Base-by-base conservation (phyloP, 1,140 invertebrate genomes). In the Pogonomyrmex californicus region DNA sequence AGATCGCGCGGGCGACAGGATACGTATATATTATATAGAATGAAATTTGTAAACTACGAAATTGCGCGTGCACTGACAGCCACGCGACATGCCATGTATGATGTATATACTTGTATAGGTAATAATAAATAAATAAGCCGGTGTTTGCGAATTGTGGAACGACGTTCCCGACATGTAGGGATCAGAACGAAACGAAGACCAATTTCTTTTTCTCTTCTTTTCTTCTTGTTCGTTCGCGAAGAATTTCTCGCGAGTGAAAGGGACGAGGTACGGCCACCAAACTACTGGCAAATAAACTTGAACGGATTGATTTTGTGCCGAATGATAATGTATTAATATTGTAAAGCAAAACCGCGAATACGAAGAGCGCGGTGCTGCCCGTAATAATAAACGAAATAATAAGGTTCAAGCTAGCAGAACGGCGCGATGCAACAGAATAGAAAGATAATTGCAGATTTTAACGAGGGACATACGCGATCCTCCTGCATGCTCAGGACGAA, bases 41-140 rank as follows among this genome's bases (percentile, higher is more conserved):
- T 49, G 58, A 51, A 88, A 79, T 88, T 82, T 88, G 83, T 82
- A 82, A 86, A 88, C 83, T 77, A 86, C 5, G 73, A 65, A 44
- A 58, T 60, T 14, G 17, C 38, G 23, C 56, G 56, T 17, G 36
- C 36, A 38, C 2, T 4, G 2, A 75, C 41, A 41, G 12, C 77
- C 58, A 51, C 33, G 75, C 76, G 65, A 76, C 44, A 65, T 62
- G 85, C 54, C 54, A 33, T 78, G n/a, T n/a, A 87, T 88, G 78
- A 91, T 95, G 94, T 95, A 95, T 91, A 95, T 95, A 95, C 91
- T 93, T 95, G 94, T 95, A 95, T 94, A 95, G 92, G 92, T 91
- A 70, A 70, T 23, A n/a, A 93, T 92, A 44, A 81, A 65, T 85
- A 63, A 49, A 76, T 78, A 85, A 85, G 17, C 73, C 60, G 41